Evolutionary conservation across 1,140 invertebrate genomes (phyloP), one percentile per base, ranked within the genome.

Genomic region (Delia radicum): DNA sequence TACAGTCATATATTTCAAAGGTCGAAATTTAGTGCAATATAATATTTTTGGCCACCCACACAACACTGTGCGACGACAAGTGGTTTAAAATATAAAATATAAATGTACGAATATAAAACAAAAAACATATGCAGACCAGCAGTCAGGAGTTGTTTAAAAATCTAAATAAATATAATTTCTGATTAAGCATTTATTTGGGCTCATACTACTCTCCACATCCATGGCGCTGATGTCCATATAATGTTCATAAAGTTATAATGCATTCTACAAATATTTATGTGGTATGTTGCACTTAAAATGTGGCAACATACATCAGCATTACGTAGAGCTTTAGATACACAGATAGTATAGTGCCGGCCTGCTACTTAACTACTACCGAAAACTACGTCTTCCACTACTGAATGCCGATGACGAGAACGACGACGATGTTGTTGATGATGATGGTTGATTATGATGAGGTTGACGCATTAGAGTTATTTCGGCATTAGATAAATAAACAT

Each of bases 401-500:
- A 33, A 4, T 33, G 10, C 12, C 37, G n/a, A n/a, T n/a, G n/a
- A n/a, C n/a, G n/a, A n/a, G n/a, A n/a, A n/a, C n/a, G 37, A 10
- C 37, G 12, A 42, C 37, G 4, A 55, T 7, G 5, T 55, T 55
- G 48, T 18, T 55, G 10, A 18, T 21, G n/a, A 10, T 55, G 5
- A 18, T 55, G n/a, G 15, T 55, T 55, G 8, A 21, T 5, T 55
- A 21, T 55, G 18, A 21, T 55, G 48, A 18, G 5, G 37, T 21
- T 8, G 21, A 55, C 48, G 48, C 65, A 69, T 69, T 69, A 7
- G 37, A 69, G 29, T 33, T 69, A 69, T 69, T 69, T 69, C 18
- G 65, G 65, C n/a, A 69, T 69, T 69, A 69, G 65, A 69, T 69
- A 69, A 33, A 69, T 69, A 69, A 69, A 69, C 15, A 69, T 69